Base-by-base conservation (phyloP, 2,888 invertebrate species). In the Panzeria rudis region DNA sequence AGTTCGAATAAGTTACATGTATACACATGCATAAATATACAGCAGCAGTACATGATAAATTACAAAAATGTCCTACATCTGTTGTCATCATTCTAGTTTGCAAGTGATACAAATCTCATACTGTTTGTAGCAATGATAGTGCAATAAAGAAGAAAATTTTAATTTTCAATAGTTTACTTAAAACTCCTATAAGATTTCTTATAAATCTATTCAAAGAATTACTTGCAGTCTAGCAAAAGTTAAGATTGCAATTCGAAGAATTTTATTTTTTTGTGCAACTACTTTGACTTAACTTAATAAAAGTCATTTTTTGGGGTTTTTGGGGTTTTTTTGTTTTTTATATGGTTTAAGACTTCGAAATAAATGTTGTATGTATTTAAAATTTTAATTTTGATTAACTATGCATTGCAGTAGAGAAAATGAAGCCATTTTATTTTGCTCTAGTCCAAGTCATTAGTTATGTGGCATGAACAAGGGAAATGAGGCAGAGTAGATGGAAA, bases 351-450 rank as follows among this genome's bases (percentile, higher is more conserved):
- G n/a, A n/a, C n/a, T n/a, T n/a, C n/a, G n/a, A n/a, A n/a, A n/a
- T n/a, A n/a, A n/a, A n/a, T n/a, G n/a, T n/a, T n/a, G n/a, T n/a
- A n/a, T n/a, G n/a, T n/a, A 64, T 82, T 82, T 82, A 56, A 71
- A 76, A 77, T 47, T 66, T 82, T 82, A 82, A 82, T 72, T 77
- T 77, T 38, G 62, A 76, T 76, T 56, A 76, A 62, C 44, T 38
- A 6, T 68, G 2, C 52, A 20, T 9, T 52, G 44, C 38, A 38
- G 68, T 52, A 32, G 20, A 20, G 47, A 54, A 64, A 76, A 76
- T 64, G 25, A 71, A 77, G 25, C n/a, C 47, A 64, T 38, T 71
- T 76, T 47, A 52, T 59, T 50, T 61, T 82, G 13, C 5, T 62
- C 23, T 15, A 44, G 47, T 56, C 25, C 35, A 56, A 50, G 47